Evolutionary conservation across 2,113 vertebrate species (phyloP).

Genomic region (Labrus mixtus): DNA sequence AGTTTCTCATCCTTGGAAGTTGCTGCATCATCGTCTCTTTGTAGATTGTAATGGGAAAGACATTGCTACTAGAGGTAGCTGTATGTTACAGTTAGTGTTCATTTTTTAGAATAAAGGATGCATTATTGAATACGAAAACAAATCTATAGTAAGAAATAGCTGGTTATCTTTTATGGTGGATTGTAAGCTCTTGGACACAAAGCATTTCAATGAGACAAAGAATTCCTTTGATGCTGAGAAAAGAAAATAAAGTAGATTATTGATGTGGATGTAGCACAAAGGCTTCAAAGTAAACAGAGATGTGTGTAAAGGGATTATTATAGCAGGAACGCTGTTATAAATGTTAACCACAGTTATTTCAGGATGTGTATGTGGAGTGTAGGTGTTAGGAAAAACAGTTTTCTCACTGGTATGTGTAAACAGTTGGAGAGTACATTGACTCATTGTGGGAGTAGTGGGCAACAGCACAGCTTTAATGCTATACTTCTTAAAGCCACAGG

Average conservation of each 20-base stretch:
- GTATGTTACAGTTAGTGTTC: no score
- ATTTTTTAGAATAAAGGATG: no score
- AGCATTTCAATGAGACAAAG: not conserved
- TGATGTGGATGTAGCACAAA: not conserved
- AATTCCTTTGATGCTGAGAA: not conserved
- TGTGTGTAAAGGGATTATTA: conserved; percentile 14
- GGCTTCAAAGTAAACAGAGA: conserved; percentile 16
- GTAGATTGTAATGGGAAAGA: no score
- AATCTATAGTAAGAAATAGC: not conserved
- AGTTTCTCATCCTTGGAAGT: no score
- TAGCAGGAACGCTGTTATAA: conserved; percentile 6
- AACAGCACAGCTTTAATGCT: not conserved
- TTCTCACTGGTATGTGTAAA: conserved; percentile 22
- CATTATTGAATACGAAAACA: no score
- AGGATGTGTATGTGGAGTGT: conserved; percentile 44
- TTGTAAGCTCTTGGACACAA: not conserved
- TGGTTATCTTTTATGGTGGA: not conserved
- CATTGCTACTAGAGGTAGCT: no score
- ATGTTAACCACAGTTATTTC: conserved; percentile 39
- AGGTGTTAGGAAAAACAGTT: conserved; percentile 41
- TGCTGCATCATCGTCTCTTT: no score
- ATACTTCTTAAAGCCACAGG: no score
- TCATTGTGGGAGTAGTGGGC: conserved; percentile 25
- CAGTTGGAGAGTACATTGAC: conserved; percentile 20
- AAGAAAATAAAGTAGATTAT: not conserved